Base-by-base conservation (phyloP, 2,113 vertebrate species). In the Tursiops truncatus region DNA sequence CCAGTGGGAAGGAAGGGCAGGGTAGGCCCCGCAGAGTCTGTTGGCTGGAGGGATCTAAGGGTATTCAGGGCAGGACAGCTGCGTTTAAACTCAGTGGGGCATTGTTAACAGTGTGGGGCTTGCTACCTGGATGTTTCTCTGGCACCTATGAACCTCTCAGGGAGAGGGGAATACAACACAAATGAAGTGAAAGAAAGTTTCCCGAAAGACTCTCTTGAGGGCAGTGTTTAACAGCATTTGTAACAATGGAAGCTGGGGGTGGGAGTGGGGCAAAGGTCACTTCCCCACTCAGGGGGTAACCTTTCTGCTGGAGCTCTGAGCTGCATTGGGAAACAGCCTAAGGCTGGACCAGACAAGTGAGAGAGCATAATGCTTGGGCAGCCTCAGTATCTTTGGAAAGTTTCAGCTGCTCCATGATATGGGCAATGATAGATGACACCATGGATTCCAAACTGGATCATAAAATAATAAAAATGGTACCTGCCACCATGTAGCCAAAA, bases 131-230 rank as follows among this genome's bases (percentile, higher is more conserved):
- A 63, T 20, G 4, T 38, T 65, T 94, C 38, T 94, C 44, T 85
- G 50, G 6, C 56, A 10, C 44, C 17, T 56, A n/a, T 2, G 36
- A 9, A 73, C 38, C 56, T 47, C 17, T 82, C 28, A 25, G 25
- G 38, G 47, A 85, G 60, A 85, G 15, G 5, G 18, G 28, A 28
- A 38, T n/a, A 83, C 0, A 44, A 63, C 47, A 56, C 65, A 85
- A 85, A 70, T 41, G 21, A 38, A 95, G 58, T 12, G 23, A 50
- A 71, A 79, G 58, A 89, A 86, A 68, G 14, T 95, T 97, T 89
- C 65, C 65, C 63, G 68, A 21, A 91, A 63, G 56, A n/a, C 63
- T 94, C 44, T 82, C 25, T 33, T 62, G 94, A 94, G 81, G 93
- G 76, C 70, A 94, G 50, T 67, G 17, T 76, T 90, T 74, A 88